These are phyloP conservation scores for Ischnus inquisitorius DNA, from an alignment of 2,888 invertebrate species.

Conservation along the genomic window DNA sequence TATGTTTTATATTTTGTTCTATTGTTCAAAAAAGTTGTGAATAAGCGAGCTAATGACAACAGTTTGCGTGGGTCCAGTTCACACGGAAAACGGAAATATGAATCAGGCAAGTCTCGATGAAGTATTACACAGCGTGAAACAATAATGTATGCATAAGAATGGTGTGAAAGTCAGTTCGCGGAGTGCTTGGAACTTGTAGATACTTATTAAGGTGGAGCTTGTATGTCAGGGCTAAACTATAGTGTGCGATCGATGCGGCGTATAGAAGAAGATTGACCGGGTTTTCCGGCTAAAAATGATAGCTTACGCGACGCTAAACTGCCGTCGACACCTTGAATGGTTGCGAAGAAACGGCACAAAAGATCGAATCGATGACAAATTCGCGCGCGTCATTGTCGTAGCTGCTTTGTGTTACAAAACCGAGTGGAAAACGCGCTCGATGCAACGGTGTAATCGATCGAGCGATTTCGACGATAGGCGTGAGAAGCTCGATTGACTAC, in stretches of 20 bases:
- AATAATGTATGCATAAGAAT: background rate
- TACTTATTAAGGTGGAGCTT: background rate
- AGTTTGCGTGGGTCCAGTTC: slow-evolving; percentile 68
- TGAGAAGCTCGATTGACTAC: background rate
- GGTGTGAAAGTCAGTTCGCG: background rate
- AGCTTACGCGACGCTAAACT: background rate
- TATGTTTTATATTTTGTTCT: background rate
- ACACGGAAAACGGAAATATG: slow-evolving; percentile 68
- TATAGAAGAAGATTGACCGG: background rate
- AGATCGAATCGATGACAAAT: slow-evolving; percentile 17
- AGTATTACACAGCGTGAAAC: background rate
- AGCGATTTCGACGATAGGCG: background rate
- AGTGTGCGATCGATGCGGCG: slow-evolving; percentile 5
- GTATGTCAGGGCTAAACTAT: slow-evolving; percentile 32
- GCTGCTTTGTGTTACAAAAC: slow-evolving; percentile 33
- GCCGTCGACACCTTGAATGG: background rate
- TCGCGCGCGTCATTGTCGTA: background rate
- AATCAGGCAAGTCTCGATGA: slow-evolving; percentile 70
- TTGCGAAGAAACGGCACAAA: background rate
- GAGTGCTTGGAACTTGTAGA: background rate
- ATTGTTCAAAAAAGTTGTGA: background rate
- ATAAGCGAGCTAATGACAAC: slow-evolving; percentile 62
- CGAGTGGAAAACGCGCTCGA: background rate
- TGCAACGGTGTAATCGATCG: slow-evolving; percentile 35
- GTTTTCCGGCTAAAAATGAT: background rate